phyloP scores from a whole-genome alignment of 2,797 vertebrate species.

The Synaphobranchus kaupii region DNA sequence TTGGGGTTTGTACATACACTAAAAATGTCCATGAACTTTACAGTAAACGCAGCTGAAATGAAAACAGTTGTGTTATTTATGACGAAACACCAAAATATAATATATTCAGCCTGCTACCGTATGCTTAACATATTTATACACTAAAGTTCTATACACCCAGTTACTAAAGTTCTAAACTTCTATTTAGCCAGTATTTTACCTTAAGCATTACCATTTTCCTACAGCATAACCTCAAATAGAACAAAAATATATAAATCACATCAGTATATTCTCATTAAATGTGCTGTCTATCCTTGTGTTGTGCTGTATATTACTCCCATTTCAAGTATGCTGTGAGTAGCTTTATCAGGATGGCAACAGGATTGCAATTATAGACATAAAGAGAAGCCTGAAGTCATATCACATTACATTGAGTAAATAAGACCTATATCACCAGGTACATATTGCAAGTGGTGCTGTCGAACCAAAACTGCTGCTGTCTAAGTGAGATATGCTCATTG shows the following conservation, averaged over 20 bases:
- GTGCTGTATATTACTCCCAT: not conserved
- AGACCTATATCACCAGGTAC: not conserved
- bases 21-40: no score
- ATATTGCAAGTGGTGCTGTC: not conserved
- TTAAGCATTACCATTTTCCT: no score
- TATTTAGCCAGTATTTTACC: no score
- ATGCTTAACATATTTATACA: no score
- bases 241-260: not conserved
- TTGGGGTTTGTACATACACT: no score
- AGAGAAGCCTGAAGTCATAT: not conserved
- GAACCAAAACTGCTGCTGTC: not conserved
- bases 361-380: not conserved
- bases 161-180: no score
- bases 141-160: no score
- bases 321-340: not conserved
- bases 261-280: not conserved
- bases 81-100: no score
- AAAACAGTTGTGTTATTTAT: no score
- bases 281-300: no score
- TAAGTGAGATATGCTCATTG: not conserved
- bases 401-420: not conserved
- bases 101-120: no score
- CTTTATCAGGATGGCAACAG: not conserved
- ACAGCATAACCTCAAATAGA: not conserved
- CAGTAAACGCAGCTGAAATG: no score